Base-by-base conservation (phyloP, 2,113 vertebrate species). In the Pygoscelis antarcticus region DNA sequence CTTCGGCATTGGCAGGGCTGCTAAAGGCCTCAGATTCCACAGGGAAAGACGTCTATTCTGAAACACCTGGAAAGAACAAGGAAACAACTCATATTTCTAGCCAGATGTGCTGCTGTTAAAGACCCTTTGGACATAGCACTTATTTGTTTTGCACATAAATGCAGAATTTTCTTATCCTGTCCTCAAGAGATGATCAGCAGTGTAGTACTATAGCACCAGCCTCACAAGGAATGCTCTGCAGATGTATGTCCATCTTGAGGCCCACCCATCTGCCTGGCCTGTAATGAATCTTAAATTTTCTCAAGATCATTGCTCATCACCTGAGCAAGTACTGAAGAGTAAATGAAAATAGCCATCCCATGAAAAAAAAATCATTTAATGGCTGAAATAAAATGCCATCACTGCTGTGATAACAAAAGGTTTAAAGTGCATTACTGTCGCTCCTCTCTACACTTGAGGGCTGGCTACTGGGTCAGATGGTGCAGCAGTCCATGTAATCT, bases 401-500 rank as follows among this genome's bases (percentile, higher is more conserved):
- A 97, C 76, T 97, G 96, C 87, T 92, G 90, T 92, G 97, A 98
- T 98, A 98, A 97, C 97, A 96, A 95, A 98, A 98, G 97, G 97
- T 98, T 98, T 98, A 98, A 98, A 98, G 98, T 97, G 94, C 91
- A 95, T 98, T 98, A 96, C 96, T 98, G 97, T 98, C 52, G 49
- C 97, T 96, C 96, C 97, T 97, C 96, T 97, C 96, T 97, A 97
- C 95, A 96, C 93, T 98, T 95, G 91, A 95, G 92, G 96, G 98
- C 97, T 98, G 98, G 98, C 98, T 98, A 97, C 93, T 40, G 97
- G 98, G 98, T 99, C 98, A 99, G 93, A 95, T 97, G 97, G 98
- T 97, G 98, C 98, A 98, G 98, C 97, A 98, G 98, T 98, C 98
- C 98, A 98, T 99, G 98, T 99, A 99, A 99, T 99, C 98, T 98